Conservation (phyloP, 2,888 invertebrate genomes). For the Hydropsyche betteni region DNA sequence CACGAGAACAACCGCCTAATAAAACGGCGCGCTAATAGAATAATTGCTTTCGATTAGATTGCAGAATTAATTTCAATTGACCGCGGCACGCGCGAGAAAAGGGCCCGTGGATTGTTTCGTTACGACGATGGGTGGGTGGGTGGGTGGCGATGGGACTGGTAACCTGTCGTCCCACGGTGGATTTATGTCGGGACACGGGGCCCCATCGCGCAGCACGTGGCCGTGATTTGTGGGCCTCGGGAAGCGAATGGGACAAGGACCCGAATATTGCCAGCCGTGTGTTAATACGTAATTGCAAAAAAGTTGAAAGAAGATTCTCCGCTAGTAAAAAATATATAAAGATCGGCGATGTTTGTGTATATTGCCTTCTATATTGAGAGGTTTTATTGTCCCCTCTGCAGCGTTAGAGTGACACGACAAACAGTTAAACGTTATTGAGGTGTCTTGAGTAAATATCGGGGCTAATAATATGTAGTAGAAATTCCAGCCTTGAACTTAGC, state of each 20-base stretch:
- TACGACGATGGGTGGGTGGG: slow-evolving; percentile 8
- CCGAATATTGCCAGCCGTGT: slow-evolving; percentile 45
- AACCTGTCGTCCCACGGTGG: slow-evolving; percentile 32
- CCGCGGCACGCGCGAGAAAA: background rate
- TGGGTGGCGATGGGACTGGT: background rate
- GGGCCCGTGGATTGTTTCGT: slow-evolving; percentile 2
- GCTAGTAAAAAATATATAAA: too few species aligned
- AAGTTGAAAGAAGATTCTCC: too few species aligned
- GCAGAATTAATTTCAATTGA: slow-evolving; percentile 35
- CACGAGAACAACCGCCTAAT: background rate
- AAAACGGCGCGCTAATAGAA: slow-evolving; percentile 14
- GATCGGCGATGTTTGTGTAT: too few species aligned
- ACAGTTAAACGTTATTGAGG: too few species aligned
- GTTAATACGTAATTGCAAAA: too few species aligned
- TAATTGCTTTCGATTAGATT: slow-evolving; percentile 31
- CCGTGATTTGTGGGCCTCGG: slow-evolving; percentile 50
- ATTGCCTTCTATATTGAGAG: too few species aligned
- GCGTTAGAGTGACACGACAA: too few species aligned
- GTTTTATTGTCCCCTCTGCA: too few species aligned
- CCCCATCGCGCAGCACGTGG: slow-evolving; percentile 41
- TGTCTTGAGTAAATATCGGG: too few species aligned
- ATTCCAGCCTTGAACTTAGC: too few species aligned
- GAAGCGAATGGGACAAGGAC: slow-evolving; percentile 47
- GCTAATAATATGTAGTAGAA: too few species aligned
- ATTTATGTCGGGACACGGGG: slow-evolving; percentile 28